phyloP scores from a whole-genome alignment of 2,797 vertebrate species.

The Florisuga fusca region DNA sequence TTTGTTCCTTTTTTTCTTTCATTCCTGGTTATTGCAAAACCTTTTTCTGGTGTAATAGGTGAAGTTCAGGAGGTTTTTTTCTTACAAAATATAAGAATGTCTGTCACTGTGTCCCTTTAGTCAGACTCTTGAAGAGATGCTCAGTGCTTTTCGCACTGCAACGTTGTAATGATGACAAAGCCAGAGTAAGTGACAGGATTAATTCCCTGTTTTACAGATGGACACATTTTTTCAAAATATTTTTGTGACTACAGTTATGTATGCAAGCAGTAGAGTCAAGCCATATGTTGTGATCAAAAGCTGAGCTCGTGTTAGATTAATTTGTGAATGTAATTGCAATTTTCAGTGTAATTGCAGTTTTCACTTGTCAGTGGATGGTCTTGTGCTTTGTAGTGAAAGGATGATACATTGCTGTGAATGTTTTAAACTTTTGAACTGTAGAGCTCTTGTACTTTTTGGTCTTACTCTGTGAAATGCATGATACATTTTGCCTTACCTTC shows the following conservation, averaged over 20 bases:
- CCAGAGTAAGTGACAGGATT: constrained; percentile 19
- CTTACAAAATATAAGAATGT: background rate
- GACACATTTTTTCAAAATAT: constrained; percentile 48
- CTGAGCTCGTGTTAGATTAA: constrained; percentile 45
- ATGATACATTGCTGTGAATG: background rate
- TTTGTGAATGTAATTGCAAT: constrained; percentile 35
- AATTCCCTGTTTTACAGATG: constrained; percentile 50
- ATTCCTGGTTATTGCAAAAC: background rate
- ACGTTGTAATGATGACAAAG: background rate
- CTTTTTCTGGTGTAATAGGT: background rate
- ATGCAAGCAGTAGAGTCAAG: constrained; percentile 32
- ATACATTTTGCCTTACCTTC: background rate
- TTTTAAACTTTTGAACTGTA: constrained; percentile 12
- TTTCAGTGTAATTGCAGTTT: constrained; percentile 17
- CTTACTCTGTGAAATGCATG: background rate
- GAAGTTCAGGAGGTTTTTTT: background rate
- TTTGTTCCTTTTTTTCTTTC: background rate
- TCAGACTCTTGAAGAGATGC: background rate
- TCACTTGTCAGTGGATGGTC: constrained; percentile 36
- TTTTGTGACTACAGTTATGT: constrained; percentile 5
- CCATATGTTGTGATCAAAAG: constrained; percentile 59
- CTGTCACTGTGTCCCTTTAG: background rate
- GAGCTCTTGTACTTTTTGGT: background rate
- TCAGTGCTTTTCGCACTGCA: background rate
- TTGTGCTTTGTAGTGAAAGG: background rate